Conservation (phyloP, 2,113 vertebrate genomes). For the Jaculus jaculus region DNA sequence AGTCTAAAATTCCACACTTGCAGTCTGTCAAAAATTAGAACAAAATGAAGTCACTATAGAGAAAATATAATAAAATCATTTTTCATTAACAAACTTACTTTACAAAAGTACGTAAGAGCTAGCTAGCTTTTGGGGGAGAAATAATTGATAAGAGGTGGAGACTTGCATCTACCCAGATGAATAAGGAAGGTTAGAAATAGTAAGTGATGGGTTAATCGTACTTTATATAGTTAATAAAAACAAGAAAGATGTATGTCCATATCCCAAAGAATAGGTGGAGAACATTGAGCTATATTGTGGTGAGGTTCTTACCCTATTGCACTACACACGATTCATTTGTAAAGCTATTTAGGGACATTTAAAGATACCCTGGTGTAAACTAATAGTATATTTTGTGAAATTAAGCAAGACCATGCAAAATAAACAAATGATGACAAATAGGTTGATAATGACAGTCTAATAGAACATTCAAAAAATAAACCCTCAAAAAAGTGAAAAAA, state of each 20-base stretch:
- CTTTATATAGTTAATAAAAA: too few species aligned
- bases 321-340: too few species aligned
- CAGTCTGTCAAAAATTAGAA: conserved; percentile 24
- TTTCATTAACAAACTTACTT: neutral
- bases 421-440: neutral
- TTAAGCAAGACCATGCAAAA: neutral
- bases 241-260: neutral
- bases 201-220: neutral
- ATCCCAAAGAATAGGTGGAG: neutral
- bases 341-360: neutral
- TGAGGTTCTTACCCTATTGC: neutral
- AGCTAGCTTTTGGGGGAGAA: neutral
- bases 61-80: neutral
- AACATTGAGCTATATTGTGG: neutral
- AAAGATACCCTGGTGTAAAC: neutral
- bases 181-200: neutral
- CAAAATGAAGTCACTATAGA: neutral
- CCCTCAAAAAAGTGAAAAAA: conserved; percentile 30
- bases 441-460: neutral
- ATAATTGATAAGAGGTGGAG: neutral
- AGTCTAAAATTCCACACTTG: neutral
- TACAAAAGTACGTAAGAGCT: neutral
- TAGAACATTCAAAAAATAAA: neutral
- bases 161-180: neutral
- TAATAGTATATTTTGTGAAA: conserved; percentile 3